phyloP scores from a whole-genome alignment of 2,113 vertebrate genomes.

The Dryoscopus gambensis region DNA sequence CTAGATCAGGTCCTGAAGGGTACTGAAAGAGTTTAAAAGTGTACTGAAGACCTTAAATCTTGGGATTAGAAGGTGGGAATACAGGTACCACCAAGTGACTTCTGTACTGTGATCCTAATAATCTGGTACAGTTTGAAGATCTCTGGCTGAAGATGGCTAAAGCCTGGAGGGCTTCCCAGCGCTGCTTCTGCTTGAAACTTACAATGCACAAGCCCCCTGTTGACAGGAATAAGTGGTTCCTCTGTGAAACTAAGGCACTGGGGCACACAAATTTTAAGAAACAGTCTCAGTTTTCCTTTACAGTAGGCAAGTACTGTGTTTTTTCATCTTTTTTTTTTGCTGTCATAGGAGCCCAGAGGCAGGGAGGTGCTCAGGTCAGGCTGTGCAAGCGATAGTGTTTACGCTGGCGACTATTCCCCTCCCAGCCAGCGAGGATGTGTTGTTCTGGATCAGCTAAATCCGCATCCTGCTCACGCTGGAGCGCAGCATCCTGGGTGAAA shows the following conservation, averaged over 20 bases:
- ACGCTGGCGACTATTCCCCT: neutral
- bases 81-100: fast-evolving
- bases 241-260: neutral
- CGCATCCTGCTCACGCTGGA: neutral
- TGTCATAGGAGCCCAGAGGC: neutral
- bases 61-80: neutral
- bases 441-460: neutral
- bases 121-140: too few species aligned
- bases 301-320: neutral
- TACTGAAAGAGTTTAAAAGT: neutral
- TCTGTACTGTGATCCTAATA: fast-evolving
- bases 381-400: neutral
- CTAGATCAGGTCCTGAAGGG: neutral
- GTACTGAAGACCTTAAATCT: neutral
- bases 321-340: neutral
- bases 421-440: neutral
- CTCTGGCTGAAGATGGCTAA: neutral
- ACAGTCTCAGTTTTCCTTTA: neutral
- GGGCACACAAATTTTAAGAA: neutral
- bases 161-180: neutral
- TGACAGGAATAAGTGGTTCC: neutral
- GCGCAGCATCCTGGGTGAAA: neutral
- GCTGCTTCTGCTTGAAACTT: neutral
- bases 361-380: neutral
- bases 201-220: fast-evolving